phyloP scores from a whole-genome alignment of 2,113 vertebrate genomes.

The Excalfactoria chinensis region DNA sequence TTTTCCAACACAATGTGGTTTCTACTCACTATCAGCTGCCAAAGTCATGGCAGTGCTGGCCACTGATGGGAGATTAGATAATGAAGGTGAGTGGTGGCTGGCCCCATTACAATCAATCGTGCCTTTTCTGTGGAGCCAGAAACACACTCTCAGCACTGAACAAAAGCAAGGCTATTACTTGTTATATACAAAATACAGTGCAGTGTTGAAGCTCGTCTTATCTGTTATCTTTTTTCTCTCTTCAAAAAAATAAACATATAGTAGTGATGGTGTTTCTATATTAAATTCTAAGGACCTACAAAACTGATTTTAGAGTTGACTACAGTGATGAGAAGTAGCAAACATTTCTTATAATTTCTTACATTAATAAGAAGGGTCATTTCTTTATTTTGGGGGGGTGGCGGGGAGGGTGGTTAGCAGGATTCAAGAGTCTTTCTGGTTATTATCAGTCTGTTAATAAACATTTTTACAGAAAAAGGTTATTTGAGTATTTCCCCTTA shows the following conservation, averaged over 20 bases:
- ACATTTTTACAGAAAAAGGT: neutral
- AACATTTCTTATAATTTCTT: neutral
- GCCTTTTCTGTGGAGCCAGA: neutral
- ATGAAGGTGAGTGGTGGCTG: neutral
- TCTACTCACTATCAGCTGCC: neutral
- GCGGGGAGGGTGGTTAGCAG: neutral
- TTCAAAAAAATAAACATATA: neutral
- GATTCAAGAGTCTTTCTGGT: neutral
- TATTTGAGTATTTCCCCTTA: neutral
- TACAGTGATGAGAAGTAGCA: neutral
- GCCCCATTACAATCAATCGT: neutral
- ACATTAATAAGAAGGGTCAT: neutral
- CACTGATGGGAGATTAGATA: neutral
- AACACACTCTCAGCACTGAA: neutral
- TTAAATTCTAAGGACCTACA: neutral
- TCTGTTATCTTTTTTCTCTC: neutral
- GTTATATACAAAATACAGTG: neutral
- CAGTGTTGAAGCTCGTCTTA: neutral
- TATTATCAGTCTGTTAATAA: neutral
- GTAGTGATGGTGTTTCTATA: neutral
- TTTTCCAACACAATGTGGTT: neutral
- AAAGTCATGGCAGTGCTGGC: neutral
- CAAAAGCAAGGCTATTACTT: neutral
- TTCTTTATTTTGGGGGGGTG: neutral
- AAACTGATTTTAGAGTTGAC: neutral